These are phyloP conservation scores for Holacanthella duospinosa DNA, from an alignment of 2,888 invertebrate species.

Conservation along the genomic window DNA sequence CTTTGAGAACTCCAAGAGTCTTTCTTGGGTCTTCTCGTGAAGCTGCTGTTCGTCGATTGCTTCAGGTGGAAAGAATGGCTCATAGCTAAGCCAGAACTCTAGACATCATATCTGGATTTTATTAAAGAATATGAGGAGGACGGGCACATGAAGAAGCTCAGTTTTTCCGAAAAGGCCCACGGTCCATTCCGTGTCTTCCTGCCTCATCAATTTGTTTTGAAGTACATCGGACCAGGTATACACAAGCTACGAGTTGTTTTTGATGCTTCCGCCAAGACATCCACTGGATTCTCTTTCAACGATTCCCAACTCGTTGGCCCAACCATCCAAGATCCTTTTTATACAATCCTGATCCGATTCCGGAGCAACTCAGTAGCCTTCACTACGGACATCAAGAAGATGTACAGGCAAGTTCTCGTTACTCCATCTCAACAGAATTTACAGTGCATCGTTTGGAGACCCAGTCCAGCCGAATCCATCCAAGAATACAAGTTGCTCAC, in stretches of 20 bases:
- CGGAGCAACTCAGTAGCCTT: background rate
- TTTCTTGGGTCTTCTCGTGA: slow-evolving; percentile 28
- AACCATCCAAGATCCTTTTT: slow-evolving; percentile 24
- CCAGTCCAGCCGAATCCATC: background rate
- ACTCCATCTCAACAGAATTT: background rate
- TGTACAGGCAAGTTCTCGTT: slow-evolving; percentile 28
- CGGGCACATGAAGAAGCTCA: background rate
- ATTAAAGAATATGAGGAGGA: background rate
- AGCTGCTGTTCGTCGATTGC: slow-evolving; percentile 25
- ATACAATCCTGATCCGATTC: slow-evolving; percentile 7
- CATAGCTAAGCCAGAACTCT: slow-evolving; percentile 10
- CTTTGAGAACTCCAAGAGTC: slow-evolving; percentile 6
- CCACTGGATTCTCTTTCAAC: background rate
- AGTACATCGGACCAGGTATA: background rate
- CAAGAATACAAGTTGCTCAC: background rate
- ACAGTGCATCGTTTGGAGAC: background rate
- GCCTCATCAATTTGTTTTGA: background rate
- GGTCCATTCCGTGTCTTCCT: background rate
- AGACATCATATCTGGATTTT: background rate
- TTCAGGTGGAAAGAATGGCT: slow-evolving; percentile 28
- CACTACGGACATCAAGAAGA: slow-evolving; percentile 21
- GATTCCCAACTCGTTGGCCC: background rate
- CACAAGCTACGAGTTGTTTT: slow-evolving; percentile 15
- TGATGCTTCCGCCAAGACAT: background rate
- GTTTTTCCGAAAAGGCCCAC: background rate